phyloP scores from a whole-genome alignment of 2,888 invertebrate species.

The Erynnis tages region DNA sequence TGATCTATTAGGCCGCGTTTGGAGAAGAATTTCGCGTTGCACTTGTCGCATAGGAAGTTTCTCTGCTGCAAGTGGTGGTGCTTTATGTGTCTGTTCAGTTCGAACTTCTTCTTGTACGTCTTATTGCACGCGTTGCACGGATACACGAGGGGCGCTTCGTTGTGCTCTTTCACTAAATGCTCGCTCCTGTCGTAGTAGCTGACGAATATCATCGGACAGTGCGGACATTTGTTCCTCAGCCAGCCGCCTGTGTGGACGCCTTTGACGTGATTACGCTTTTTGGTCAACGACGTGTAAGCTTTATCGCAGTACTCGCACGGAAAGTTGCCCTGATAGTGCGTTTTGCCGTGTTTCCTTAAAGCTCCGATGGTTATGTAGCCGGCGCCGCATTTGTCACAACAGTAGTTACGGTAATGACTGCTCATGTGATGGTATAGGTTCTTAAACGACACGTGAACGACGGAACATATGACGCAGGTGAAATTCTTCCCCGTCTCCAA shows the following conservation, averaged over 20 bases:
- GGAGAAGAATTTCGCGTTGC: constrained; percentile 70
- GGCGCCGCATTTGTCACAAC: constrained; percentile 70
- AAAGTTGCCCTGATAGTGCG: constrained; percentile 75
- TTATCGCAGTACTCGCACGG: constrained; percentile 79
- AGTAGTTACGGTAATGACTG: constrained; percentile 72
- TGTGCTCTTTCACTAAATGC: constrained; percentile 65
- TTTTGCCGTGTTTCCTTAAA: constrained; percentile 70
- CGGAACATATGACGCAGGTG: constrained; percentile 66
- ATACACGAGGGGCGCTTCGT: constrained; percentile 58
- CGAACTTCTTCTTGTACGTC: constrained; percentile 70
- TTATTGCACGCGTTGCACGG: constrained; percentile 74
- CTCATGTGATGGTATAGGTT: constrained; percentile 76
- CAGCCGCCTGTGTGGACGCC: constrained; percentile 73
- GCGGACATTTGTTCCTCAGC: constrained; percentile 72
- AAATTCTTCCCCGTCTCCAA: constrained; percentile 64
- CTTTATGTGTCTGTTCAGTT: constrained; percentile 68
- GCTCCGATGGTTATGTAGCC: constrained; percentile 73
- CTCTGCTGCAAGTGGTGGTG: constrained; percentile 71
- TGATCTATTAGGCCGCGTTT: constrained; percentile 69
- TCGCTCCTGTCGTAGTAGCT: constrained; percentile 72
- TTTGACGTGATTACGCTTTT: constrained; percentile 70
- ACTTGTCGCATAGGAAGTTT: constrained; percentile 65
- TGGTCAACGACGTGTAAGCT: constrained; percentile 73
- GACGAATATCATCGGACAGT: constrained; percentile 69
- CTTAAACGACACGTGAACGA: constrained; percentile 70